Base-by-base conservation (phyloP, 2,888 invertebrate genomes). In the Keiferia lycopersicella region DNA sequence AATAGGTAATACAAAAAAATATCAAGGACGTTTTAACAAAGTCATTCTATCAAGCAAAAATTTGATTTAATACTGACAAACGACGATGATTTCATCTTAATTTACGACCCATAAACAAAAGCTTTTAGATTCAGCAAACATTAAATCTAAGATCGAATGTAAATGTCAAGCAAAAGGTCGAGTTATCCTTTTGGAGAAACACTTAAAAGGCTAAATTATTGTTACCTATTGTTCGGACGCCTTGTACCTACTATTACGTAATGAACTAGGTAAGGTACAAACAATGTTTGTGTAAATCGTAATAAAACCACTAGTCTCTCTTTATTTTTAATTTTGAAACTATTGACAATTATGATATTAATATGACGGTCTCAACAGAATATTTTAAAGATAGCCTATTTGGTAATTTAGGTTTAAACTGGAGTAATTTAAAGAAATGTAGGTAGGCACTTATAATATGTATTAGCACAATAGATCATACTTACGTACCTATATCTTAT, bases 21-120 rank as follows among this genome's bases (percentile, higher is more conserved):
- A n/a, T n/a, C n/a, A n/a, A n/a, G n/a, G 45, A 11, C 45, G 10
- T 45, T n/a, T n/a, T n/a, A 16, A 16, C n/a, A 45, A 45, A 45
- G 2, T 50, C n/a, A 18, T 22, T 16, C 14, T 26, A 12, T 10
- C 22, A 1, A 22, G 14, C 30, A 18, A 56, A 56, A 26, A 34
- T 16, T 7, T 34, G 20, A 22, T 53, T 53, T 22, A 22, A 53
- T 22, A 26, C 20, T 60, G 22, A 26, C 18, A 38, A 50, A 53
- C 45, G 45, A 51, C 38, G 50, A 48, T 50, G 34, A 61, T 51
- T 62, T 38, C 38, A 38, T 62, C 22, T 53, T 58, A 58, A 48
- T 61, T 61, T 61, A 61, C 45, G 61, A 50, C n/a, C 11, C 1
- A 50, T 45, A 61, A 61, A 61, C 61, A 61, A 61, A 61, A 61